Evolutionary conservation across 2,113 vertebrate species (phyloP).

Genomic region (Phaethon lepturus): DNA sequence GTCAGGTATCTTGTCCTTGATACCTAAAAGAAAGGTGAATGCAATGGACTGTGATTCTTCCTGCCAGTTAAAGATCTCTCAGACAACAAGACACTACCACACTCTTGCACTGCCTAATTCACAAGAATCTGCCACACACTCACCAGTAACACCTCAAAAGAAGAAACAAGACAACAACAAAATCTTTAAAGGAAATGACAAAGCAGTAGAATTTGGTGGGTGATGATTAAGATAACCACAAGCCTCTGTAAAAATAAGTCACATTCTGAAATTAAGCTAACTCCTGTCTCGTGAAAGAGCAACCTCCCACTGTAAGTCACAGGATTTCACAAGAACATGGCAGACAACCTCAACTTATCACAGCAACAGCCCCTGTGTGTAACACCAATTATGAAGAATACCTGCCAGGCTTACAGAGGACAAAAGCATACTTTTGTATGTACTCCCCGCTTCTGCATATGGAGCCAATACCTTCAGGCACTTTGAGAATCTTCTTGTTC

Average conservation of each 20-base stretch:
- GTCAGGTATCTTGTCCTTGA: conserved; percentile 89
- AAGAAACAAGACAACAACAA: neutral
- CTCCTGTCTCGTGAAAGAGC: neutral
- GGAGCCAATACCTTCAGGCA: conserved; percentile 88
- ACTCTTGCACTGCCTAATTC: neutral
- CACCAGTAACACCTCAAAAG: neutral
- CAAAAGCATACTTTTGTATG: neutral
- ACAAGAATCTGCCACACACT: neutral
- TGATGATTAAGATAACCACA: neutral
- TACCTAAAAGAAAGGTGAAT: conserved; percentile 76
- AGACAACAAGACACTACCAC: neutral
- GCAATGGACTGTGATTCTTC: neutral
- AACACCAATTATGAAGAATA: neutral
- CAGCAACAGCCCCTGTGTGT: neutral
- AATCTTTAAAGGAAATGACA: neutral
- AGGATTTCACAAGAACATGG: neutral
- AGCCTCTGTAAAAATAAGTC: neutral
- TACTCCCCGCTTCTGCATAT: neutral
- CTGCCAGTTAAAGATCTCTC: neutral
- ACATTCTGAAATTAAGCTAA: neutral
- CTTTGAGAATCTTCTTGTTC: conserved; percentile 88
- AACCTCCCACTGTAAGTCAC: neutral
- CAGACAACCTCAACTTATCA: neutral
- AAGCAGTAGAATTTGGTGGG: neutral
- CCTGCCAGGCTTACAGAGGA: neutral